Percentiles rank a stretch among this genome's conserved stretches.
These are phyloP conservation scores for Drosophila parthenogenetica DNA, from an alignment of 2,888 invertebrate genomes.

Conservation along the genomic window DNA sequence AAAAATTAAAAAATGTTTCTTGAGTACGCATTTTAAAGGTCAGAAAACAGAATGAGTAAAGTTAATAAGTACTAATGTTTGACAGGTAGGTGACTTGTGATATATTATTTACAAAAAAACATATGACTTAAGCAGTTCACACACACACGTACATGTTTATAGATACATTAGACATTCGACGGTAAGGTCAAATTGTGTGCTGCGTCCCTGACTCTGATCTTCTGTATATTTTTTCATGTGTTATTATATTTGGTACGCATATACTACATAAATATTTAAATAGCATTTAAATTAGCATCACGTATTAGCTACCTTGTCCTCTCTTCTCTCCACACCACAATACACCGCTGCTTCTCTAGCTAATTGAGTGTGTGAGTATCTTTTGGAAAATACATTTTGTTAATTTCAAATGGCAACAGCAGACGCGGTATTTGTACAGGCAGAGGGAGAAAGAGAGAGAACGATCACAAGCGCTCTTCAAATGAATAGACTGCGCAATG, in stretches of 20 bases:
- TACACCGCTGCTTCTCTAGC: conserved; percentile 4
- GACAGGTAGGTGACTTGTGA: not conserved
- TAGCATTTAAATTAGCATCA: conserved; percentile 58
- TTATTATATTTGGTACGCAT: conserved; percentile 53
- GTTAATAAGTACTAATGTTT: not conserved
- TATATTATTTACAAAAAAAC: conserved; percentile 9
- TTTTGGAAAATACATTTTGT: conserved; percentile 53
- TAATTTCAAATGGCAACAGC: conserved; percentile 32
- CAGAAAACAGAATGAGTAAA: no score
- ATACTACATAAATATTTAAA: conserved; percentile 41
- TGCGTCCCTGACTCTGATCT: conserved; percentile 82
- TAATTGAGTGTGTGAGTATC: conserved; percentile 42
- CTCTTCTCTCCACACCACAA: conserved; percentile 2
- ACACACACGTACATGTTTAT: not conserved
- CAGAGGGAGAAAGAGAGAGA: conserved; percentile 12
- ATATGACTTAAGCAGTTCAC: conserved; percentile 5
- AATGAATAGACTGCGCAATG: conserved; percentile 52
- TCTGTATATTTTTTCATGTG: conserved; percentile 63
- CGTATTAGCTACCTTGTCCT: conserved; percentile 39
- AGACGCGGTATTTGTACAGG: conserved; percentile 23
- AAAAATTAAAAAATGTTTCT: not conserved
- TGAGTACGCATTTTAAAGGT: no score
- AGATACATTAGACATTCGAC: conserved; percentile 26
- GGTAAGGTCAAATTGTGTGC: conserved; percentile 68
- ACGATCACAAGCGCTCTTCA: conserved; percentile 40